Percentiles rank a stretch among this genome's conserved stretches.
Evolutionary conservation across 2,888 invertebrate species (phyloP).

Genomic region (Scelioninae gen. 1): DNA sequence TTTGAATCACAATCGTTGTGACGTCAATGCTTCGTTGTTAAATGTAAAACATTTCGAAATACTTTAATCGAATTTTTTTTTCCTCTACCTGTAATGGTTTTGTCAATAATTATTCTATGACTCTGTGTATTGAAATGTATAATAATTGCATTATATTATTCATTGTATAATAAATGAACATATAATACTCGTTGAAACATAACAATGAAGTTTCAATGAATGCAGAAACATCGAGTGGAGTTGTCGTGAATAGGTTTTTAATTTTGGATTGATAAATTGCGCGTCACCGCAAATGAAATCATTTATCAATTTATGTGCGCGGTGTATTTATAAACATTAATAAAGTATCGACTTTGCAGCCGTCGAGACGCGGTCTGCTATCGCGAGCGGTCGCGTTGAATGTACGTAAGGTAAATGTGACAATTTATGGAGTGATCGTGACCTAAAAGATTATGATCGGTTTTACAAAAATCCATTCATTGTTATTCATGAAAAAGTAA

Average conservation of each 20-base stretch:
- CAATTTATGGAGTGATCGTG: conserved; percentile 58
- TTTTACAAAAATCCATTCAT: conserved; percentile 57
- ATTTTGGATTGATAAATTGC: conserved; percentile 34
- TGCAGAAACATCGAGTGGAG: background rate
- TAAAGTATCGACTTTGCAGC: conserved; percentile 27
- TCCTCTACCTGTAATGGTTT: conserved; percentile 12
- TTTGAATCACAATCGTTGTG: no score
- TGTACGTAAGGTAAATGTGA: conserved; percentile 50
- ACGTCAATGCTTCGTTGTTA: conserved; percentile 18
- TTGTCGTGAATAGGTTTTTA: conserved; percentile 30
- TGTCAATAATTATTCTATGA: conserved; percentile 25
- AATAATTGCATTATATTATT: conserved; percentile 32
- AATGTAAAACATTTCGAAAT: conserved; percentile 35
- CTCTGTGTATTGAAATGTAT: conserved; percentile 2
- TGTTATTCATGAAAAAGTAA: conserved; percentile 64
- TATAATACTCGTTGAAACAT: conserved; percentile 23
- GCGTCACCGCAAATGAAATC: conserved; percentile 46
- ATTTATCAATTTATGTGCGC: conserved; percentile 37
- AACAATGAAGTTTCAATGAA: conserved; percentile 38
- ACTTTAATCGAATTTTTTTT: conserved; percentile 34
- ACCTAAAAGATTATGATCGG: conserved; percentile 61
- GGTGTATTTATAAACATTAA: conserved; percentile 46
- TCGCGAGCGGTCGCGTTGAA: conserved; percentile 34
- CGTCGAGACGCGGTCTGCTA: conserved; percentile 12
- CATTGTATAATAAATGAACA: conserved; percentile 39